Evolutionary conservation across 1,140 invertebrate species (phyloP).

Genomic region (Calliphora vicina): DNA sequence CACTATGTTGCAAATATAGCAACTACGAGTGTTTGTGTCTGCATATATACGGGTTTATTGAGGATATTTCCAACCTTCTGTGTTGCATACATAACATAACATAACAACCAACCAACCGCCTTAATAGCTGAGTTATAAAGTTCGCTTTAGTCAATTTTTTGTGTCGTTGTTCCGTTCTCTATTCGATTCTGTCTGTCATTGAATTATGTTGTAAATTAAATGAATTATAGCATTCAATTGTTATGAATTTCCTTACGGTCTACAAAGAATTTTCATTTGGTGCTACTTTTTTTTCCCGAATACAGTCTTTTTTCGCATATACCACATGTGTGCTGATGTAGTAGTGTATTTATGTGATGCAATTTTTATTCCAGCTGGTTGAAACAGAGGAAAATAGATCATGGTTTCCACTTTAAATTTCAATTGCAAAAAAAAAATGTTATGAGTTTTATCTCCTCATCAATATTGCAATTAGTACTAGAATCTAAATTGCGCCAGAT

Average conservation of each 20-base stretch:
- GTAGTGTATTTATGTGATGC: too few relatives aligned
- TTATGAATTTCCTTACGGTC: not conserved
- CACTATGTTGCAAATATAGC: slow-evolving; percentile 8
- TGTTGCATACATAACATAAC: not conserved
- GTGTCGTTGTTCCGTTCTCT: not conserved
- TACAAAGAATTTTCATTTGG: not conserved
- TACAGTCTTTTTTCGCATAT: too few relatives aligned
- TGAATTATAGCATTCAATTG: slow-evolving; percentile 25
- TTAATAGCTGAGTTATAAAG: not conserved
- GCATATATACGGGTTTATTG: too few relatives aligned
- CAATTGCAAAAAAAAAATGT: too few relatives aligned
- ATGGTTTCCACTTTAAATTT: too few relatives aligned
- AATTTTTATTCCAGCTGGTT: too few relatives aligned
- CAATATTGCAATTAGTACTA: too few relatives aligned
- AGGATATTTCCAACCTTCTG: not conserved
- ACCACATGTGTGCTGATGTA: too few relatives aligned
- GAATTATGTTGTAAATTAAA: slow-evolving; percentile 29
- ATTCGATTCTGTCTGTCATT: not conserved
- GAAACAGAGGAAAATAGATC: too few relatives aligned
- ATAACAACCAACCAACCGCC: not conserved
- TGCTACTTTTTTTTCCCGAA: too few relatives aligned
- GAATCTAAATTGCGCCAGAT: too few relatives aligned
- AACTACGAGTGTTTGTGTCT: not conserved
- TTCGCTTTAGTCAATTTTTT: slow-evolving; percentile 7
- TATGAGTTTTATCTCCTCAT: too few relatives aligned